Base-by-base conservation (phyloP, 2,797 vertebrate genomes). In the Enteromius paludinosus region DNA sequence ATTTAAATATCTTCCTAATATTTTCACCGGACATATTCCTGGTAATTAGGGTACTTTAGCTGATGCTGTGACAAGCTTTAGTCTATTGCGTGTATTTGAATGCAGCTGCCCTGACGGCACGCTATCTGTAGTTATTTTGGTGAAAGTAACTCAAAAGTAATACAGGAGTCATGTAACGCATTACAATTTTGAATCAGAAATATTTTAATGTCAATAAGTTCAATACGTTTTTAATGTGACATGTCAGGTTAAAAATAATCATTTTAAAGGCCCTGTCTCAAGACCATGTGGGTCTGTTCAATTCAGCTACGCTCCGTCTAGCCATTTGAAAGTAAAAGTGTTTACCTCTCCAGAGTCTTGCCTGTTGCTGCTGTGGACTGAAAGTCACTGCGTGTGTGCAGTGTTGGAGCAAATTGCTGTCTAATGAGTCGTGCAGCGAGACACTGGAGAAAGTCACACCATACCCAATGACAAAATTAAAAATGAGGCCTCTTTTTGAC, bases 271-370 rank as follows among this genome's bases (percentile, higher is more conserved):
- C 52, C 54, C 35, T 12, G 20, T 61, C 28, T 72, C 28, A 59
- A 61, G 35, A 61, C 35, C 15, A 23, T 61, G 71, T 18, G 17
- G 66, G 18, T 76, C 10, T 3, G 0, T 61, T 62, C 5, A 38
- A 18, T 76, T 30, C 38, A 43, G 23, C 38, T 62, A 41, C 1
- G 17, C 56, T 28, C 38, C 3, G 23, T 61, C 54, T 59, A 28
- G 52, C n/a, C 14, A 56, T 76, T 76, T 76, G 73, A 76, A 61
- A 61, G 54, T 56, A 61, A 28, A 38, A 41, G 54, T 41, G 30
- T 47, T 43, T 71, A 9, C 69, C 45, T 35, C 54, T 75, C 54
- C 35, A 43, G 35, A 75, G 33, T 61, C 54, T 76, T 12, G 33
- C 43, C 15, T 28, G n/a, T 61, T 61, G 73, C 35, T 28, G 15